phyloP scores from a whole-genome alignment of 2,888 invertebrate genomes.

The Heterodera filipjevi region DNA sequence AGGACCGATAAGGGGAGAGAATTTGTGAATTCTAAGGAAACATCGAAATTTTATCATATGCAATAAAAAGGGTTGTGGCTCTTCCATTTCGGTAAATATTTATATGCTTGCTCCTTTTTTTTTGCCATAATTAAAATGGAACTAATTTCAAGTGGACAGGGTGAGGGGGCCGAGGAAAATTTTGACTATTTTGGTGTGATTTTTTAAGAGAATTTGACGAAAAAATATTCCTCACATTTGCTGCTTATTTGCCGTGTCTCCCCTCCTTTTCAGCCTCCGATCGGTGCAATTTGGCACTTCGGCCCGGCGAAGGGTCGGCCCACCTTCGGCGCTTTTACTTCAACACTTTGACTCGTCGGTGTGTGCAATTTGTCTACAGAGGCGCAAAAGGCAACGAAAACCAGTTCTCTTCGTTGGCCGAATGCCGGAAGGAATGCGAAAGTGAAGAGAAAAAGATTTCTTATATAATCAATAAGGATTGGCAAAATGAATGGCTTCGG shows the following conservation, averaged over 20 bases:
- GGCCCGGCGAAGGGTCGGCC: slow-evolving; percentile 56
- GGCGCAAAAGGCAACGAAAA: slow-evolving; percentile 63
- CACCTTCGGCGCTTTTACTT: slow-evolving; percentile 59
- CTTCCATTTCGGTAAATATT: too few relatives aligned
- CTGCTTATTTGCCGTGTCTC: not conserved
- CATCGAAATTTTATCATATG: too few relatives aligned
- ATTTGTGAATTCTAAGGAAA: too few relatives aligned
- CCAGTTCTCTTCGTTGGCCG: slow-evolving; percentile 55
- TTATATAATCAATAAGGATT: not conserved
- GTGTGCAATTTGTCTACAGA: slow-evolving; percentile 60
- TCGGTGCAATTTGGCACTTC: slow-evolving; percentile 58
- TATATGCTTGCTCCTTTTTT: too few relatives aligned
- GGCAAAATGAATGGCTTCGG: too few relatives aligned
- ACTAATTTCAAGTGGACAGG: too few relatives aligned
- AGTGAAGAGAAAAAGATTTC: slow-evolving; percentile 41
- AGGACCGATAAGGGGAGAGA: too few relatives aligned
- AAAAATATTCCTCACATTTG: not conserved
- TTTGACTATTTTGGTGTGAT: too few relatives aligned
- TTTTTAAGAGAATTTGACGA: too few relatives aligned
- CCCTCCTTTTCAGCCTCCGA: slow-evolving; percentile 53
- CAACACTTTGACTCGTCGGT: slow-evolving; percentile 58
- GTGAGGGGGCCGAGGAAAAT: too few relatives aligned
- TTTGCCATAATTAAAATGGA: too few relatives aligned
- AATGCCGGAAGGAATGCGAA: slow-evolving; percentile 57
- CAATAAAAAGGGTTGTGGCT: too few relatives aligned